phyloP scores from a whole-genome alignment of 1,140 invertebrate genomes.

The Agraylea sexmaculata region DNA sequence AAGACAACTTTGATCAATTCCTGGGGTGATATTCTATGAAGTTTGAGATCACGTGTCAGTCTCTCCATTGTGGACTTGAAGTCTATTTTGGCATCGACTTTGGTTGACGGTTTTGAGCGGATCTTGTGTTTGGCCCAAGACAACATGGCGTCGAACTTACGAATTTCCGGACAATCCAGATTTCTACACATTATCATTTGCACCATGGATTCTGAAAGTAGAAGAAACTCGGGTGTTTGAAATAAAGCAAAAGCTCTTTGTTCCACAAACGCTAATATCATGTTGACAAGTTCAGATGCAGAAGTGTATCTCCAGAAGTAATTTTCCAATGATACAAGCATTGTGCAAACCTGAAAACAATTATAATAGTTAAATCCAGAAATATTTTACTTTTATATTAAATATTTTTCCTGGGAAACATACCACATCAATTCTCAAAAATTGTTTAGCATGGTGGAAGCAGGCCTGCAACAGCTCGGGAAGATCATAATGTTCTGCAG shows the following conservation, averaged over 20 bases:
- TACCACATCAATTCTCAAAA: constrained; percentile 80
- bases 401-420: constrained; percentile 22
- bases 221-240: constrained; percentile 69
- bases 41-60: constrained; percentile 75
- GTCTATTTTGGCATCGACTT: constrained; percentile 74
- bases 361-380: constrained; percentile 7
- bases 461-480: constrained; percentile 87
- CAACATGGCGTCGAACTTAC: constrained; percentile 89
- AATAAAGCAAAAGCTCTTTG: constrained; percentile 73
- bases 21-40: constrained; percentile 83
- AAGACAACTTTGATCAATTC: constrained; percentile 87
- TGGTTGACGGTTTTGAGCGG: constrained; percentile 57
- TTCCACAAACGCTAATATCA: constrained; percentile 85
- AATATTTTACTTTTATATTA: no score
- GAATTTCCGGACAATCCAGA: constrained; percentile 76
- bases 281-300: constrained; percentile 84
- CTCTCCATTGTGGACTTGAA: constrained; percentile 88
- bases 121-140: constrained; percentile 79
- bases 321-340: constrained; percentile 86
- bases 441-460: constrained; percentile 91
- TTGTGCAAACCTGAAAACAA: constrained; percentile 63
- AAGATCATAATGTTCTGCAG: constrained; percentile 87
- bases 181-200: constrained; percentile 87
- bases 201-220: constrained; percentile 86
- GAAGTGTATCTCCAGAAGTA: constrained; percentile 94